phyloP scores from a whole-genome alignment of 2,113 vertebrate genomes.

The Lota lota region DNA sequence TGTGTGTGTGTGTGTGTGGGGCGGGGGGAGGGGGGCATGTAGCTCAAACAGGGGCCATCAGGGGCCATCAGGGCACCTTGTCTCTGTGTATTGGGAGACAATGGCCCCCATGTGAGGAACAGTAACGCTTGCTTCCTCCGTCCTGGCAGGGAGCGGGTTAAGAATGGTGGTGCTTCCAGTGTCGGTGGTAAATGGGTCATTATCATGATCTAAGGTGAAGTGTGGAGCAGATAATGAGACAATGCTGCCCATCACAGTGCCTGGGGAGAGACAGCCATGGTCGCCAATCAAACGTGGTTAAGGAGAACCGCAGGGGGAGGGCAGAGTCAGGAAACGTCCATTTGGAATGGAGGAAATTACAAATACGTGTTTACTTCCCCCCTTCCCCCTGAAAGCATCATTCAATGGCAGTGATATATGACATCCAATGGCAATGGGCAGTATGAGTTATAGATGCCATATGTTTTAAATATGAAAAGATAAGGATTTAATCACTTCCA shows the following conservation, averaged over 20 bases:
- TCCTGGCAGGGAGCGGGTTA: constrained; percentile 60
- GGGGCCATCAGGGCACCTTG: constrained; percentile 61
- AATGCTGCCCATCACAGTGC: constrained; percentile 30
- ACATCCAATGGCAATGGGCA: no score
- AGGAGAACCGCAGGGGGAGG: background rate
- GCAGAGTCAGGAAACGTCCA: no score
- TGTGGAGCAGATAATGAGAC: constrained; percentile 63
- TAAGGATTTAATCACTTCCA: no score
- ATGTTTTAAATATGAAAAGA: no score
- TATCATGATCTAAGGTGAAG: constrained; percentile 66
- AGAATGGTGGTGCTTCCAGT: constrained; percentile 54
- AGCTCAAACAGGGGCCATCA: constrained; percentile 42
- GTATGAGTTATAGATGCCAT: no score
- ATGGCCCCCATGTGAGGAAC: constrained; percentile 55
- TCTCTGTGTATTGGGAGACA: constrained; percentile 76
- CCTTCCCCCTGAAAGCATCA: no score
- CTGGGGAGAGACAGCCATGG: constrained; percentile 23
- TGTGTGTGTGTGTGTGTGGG: no score
- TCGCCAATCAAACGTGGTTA: constrained; percentile 10
- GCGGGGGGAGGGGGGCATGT: constrained; percentile 17
- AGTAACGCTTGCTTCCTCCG: constrained; percentile 69
- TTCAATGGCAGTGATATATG: no score
- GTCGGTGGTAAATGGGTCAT: constrained; percentile 69
- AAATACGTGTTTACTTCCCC: background rate
- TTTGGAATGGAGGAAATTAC: background rate